phyloP scores from a whole-genome alignment of 2,113 vertebrate species.

The Ceyx margarethae region DNA sequence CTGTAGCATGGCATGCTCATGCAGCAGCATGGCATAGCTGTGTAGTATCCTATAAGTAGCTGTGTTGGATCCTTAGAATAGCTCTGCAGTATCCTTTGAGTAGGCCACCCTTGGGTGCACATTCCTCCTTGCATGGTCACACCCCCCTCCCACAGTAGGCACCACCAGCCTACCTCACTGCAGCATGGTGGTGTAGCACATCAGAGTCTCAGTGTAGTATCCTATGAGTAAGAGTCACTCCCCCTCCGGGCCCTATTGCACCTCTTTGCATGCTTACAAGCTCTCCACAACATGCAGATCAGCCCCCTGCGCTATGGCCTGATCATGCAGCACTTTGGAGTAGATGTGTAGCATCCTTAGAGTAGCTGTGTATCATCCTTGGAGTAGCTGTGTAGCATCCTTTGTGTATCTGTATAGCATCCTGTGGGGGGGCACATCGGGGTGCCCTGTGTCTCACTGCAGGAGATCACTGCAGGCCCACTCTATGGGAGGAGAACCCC shows the following conservation, averaged over 20 bases:
- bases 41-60: not conserved
- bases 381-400: not conserved
- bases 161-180: not conserved
- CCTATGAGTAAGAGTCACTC: not conserved
- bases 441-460: accelerated
- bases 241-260: accelerated
- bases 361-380: not conserved
- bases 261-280: not conserved
- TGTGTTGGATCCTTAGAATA: not conserved
- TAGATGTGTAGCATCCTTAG: not conserved
- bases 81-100: not conserved
- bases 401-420: not conserved
- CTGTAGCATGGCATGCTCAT: accelerated
- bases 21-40: accelerated
- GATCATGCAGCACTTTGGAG: not conserved
- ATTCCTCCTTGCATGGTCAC: accelerated
- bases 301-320: accelerated
- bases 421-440: not conserved
- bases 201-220: not conserved
- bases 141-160: accelerated
- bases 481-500: not conserved
- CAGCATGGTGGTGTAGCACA: accelerated
- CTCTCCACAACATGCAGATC: accelerated
- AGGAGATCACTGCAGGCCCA: not conserved
- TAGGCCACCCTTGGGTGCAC: not conserved